Evolutionary conservation across 2,888 invertebrate species (phyloP), one percentile per base, ranked within the genome.

Genomic region (Drosophila multiciliata): DNA sequence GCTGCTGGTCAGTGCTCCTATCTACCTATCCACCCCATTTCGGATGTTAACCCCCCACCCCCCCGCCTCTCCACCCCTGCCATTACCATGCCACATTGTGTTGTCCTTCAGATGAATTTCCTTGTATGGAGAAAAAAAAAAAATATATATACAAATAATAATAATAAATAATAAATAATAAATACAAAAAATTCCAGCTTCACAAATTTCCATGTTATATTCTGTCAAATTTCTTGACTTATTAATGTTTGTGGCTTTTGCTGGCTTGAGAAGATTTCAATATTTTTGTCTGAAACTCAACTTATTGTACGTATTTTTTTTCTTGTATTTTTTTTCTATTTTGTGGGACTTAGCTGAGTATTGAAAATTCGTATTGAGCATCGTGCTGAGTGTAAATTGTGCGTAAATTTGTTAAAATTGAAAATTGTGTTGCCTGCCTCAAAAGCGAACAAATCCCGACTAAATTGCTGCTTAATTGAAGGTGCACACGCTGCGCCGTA

Each of bases 381-480:
- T 8, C 3, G 53, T 58, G 54, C 60, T 48, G 45, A 54, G 45
- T 66, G 17, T 17, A 15, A 23, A 17, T 11, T 23, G n/a, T 53
- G 38, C 9, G 45, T 23, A 26, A 29, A 55, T 26, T 20, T 52
- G 26, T 12, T 48, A 45, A 48, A 49, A 48, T 55, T 62, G 57
- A 12, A 53, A 67, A 58, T 23, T 64, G 49, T 55, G 54, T 68
- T 75, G 75, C 64, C 75, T 50, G 35, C 72, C 42, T 71, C 53
- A 17, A 32, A 58, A 55, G 50, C 32, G 65, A 54, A 40, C 49
- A 62, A 40, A 69, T 54, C 36, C 29, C 48, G 15, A 40, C 15
- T 48, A 63, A 66, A 66, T 69, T 59, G 38, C 42, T 40, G 42
- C 66, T 63, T 80, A 80, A 80, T 80, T 82, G 80, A 67, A 66